phyloP scores from a whole-genome alignment of 2,888 invertebrate species.

The Sthenelais limicola region DNA sequence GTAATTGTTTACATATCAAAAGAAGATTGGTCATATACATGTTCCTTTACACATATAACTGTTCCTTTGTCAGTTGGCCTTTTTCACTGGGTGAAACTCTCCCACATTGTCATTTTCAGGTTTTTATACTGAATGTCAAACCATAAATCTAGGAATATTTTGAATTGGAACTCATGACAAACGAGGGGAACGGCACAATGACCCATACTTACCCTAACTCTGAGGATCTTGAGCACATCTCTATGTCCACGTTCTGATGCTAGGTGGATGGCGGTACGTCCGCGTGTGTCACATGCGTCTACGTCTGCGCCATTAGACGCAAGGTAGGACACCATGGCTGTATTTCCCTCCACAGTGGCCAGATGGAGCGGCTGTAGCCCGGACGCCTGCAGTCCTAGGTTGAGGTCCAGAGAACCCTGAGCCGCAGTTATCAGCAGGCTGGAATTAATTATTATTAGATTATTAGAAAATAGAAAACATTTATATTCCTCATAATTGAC shows the following conservation, averaged over 20 bases:
- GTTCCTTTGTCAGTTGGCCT: too few species aligned
- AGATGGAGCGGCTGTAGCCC: constrained; percentile 47
- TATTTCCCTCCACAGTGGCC: constrained; percentile 41
- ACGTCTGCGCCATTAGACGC: constrained; percentile 46
- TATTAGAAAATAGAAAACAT: too few species aligned
- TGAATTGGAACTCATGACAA: too few species aligned
- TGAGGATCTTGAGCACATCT: constrained; percentile 43
- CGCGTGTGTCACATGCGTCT: constrained; percentile 12
- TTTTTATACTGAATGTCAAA: too few species aligned
- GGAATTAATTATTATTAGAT: background rate
- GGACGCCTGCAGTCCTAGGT: constrained; percentile 37
- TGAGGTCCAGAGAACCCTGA: constrained; percentile 37
- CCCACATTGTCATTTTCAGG: too few species aligned
- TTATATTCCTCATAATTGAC: too few species aligned
- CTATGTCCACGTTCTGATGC: constrained; percentile 38
- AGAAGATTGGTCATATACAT: too few species aligned
- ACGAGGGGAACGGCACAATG: too few species aligned
- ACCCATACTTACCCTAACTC: constrained; percentile 40
- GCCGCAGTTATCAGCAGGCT: constrained; percentile 17
- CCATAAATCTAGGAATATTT: too few species aligned
- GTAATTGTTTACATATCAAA: too few species aligned
- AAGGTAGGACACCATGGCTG: constrained; percentile 46
- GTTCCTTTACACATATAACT: too few species aligned
- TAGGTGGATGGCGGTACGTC: constrained; percentile 44
- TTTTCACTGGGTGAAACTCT: too few species aligned